Percentiles rank a stretch among this genome's conserved stretches.
phyloP scores from a whole-genome alignment of 2,888 invertebrate genomes.

The Acleris literana region DNA sequence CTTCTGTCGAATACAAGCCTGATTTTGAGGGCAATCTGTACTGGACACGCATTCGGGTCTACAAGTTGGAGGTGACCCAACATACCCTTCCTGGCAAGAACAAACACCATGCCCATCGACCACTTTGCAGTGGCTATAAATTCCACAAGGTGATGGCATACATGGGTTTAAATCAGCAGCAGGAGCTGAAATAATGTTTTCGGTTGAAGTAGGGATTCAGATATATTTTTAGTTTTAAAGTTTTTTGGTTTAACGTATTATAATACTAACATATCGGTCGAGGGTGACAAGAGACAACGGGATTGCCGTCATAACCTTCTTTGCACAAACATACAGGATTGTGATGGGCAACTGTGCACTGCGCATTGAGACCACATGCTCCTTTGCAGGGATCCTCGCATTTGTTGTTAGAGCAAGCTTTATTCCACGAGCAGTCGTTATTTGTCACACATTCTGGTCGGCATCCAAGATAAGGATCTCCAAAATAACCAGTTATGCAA shows the following conservation, averaged over 20 bases:
- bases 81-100: constrained; percentile 89
- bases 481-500: constrained; percentile 91
- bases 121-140: constrained; percentile 89
- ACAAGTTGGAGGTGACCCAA: constrained; percentile 90
- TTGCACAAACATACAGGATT: constrained; percentile 91
- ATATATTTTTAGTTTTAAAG: too few relatives aligned
- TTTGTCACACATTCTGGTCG: constrained; percentile 93
- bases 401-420: constrained; percentile 92
- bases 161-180: constrained; percentile 85
- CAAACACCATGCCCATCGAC: constrained; percentile 90
- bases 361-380: constrained; percentile 91
- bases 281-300: constrained; percentile 83
- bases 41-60: constrained; percentile 90
- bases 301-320: constrained; percentile 91
- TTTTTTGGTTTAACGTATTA: background rate
- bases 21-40: constrained; percentile 89
- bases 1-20: constrained; percentile 88
- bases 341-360: constrained; percentile 92
- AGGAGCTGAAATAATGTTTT: constrained; percentile 62
- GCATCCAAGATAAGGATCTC: constrained; percentile 94
- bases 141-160: constrained; percentile 89
- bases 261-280: constrained; percentile 71
- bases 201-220: constrained; percentile 8
- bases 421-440: constrained; percentile 89
- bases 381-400: constrained; percentile 93